Evolutionary conservation across 2,797 vertebrate genomes (phyloP).

Genomic region (Pangasius krempfi): DNA sequence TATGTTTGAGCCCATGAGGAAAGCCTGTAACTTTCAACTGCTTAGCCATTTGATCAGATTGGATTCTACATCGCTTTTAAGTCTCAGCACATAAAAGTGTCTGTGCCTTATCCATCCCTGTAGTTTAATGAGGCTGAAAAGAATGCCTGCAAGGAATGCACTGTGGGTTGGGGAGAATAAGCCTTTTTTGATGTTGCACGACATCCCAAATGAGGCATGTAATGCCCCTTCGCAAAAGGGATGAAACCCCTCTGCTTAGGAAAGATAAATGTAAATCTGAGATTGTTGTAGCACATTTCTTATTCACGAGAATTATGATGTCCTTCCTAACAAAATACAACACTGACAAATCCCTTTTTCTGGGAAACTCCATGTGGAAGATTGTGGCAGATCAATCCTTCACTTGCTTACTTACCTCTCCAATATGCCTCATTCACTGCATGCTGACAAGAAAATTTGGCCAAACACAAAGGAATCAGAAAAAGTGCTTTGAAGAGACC

Average conservation of each 20-base stretch:
- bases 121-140: constrained; percentile 40
- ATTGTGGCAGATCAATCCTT: neutral
- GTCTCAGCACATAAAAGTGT: neutral
- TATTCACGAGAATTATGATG: constrained; percentile 6
- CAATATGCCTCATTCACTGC: neutral
- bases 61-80: constrained; percentile 1
- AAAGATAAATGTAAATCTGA: constrained; percentile 39
- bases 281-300: constrained; percentile 1
- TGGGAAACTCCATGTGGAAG: neutral
- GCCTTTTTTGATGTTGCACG: constrained; percentile 28
- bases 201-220: constrained; percentile 49
- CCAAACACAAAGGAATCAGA: neutral
- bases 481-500: neutral
- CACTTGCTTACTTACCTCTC: neutral
- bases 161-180: constrained; percentile 16
- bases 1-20: neutral
- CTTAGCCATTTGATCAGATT: constrained; percentile 16
- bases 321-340: constrained; percentile 1
- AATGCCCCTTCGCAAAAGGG: constrained; percentile 36
- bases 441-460: neutral
- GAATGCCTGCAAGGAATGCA: constrained; percentile 11
- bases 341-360: neutral
- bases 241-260: constrained; percentile 34
- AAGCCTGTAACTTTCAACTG: constrained; percentile 11
- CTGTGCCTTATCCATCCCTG: constrained; percentile 28